Percentiles rank a stretch among this genome's conserved stretches.
Conservation (phyloP, 2,113 vertebrate species). For the Xiphophorus maculatus region DNA sequence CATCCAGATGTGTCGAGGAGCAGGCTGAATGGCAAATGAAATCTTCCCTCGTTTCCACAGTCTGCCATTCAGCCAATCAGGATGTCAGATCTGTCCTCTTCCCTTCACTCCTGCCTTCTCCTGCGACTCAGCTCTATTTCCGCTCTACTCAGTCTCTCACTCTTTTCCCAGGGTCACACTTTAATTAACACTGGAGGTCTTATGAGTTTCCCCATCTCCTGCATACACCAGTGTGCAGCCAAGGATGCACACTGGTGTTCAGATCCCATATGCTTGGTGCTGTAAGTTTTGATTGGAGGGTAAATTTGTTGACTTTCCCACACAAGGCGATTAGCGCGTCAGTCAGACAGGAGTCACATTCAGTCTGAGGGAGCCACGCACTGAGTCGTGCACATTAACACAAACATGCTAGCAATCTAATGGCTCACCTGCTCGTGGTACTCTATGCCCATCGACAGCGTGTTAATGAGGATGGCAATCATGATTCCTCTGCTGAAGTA, state of each 20-base stretch:
- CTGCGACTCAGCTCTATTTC: constrained; percentile 16
- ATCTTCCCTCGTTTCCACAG: constrained; percentile 27
- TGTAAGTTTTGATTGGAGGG: constrained; percentile 70
- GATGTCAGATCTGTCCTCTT: constrained; percentile 40
- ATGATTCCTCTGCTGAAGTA: constrained; percentile 98
- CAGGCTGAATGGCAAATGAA: constrained; percentile 35
- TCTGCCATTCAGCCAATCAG: constrained; percentile 58
- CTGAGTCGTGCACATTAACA: not conserved
- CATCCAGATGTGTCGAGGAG: constrained; percentile 40
- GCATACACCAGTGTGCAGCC: constrained; percentile 28
- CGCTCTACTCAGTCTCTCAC: constrained; percentile 9
- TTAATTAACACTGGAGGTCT: constrained; percentile 80
- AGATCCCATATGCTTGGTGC: constrained; percentile 54
- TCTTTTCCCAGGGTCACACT: constrained; percentile 70
- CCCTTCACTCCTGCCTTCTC: constrained; percentile 12
- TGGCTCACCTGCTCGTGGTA: constrained; percentile 93
- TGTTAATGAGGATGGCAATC: constrained; percentile 97
- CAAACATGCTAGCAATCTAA: not conserved
- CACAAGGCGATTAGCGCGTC: constrained; percentile 55
- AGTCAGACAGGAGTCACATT: constrained; percentile 45
- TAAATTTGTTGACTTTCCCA: constrained; percentile 53
- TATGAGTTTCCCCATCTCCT: constrained; percentile 64
- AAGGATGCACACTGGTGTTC: not conserved
- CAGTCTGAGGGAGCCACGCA: constrained; percentile 1
- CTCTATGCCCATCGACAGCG: constrained; percentile 97